Evolutionary conservation across 1,140 invertebrate species (phyloP).

Genomic region (Chymomyza costata): DNA sequence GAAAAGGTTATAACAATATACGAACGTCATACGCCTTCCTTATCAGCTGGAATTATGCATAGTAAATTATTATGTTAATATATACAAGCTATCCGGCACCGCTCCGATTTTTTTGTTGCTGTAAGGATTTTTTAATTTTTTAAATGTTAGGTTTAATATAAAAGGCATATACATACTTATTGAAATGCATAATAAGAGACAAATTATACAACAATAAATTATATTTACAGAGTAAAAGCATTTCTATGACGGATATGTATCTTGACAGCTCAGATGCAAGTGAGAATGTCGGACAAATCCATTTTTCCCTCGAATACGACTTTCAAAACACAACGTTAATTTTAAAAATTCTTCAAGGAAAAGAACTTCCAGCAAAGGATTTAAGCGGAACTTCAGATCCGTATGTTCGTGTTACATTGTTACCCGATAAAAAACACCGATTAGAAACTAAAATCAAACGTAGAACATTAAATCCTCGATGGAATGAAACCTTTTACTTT

Average conservation of each 20-base stretch:
- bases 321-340: slow-evolving; percentile 96
- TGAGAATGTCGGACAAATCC: slow-evolving; percentile 94
- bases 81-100: too few species aligned
- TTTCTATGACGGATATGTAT: slow-evolving; percentile 96
- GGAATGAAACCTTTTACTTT: slow-evolving; percentile 99
- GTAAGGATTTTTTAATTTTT: too few species aligned
- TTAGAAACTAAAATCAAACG: slow-evolving; percentile 97
- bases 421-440: slow-evolving; percentile 97
- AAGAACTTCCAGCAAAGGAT: slow-evolving; percentile 95
- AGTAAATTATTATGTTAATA: too few species aligned
- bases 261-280: slow-evolving; percentile 93
- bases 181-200: too few species aligned
- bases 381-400: slow-evolving; percentile 95
- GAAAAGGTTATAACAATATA: too few species aligned
- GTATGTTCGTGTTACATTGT: slow-evolving; percentile 92
- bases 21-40: too few species aligned
- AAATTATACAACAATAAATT: too few species aligned
- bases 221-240: slow-evolving; percentile 89
- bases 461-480: slow-evolving; percentile 94
- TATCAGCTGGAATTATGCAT: too few species aligned
- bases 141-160: too few species aligned
- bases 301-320: slow-evolving; percentile 96
- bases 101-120: too few species aligned
- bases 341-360: slow-evolving; percentile 93
- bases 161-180: too few species aligned